phyloP scores from a whole-genome alignment of 1,140 invertebrate genomes.

The Pemphigus obesinymphae region DNA sequence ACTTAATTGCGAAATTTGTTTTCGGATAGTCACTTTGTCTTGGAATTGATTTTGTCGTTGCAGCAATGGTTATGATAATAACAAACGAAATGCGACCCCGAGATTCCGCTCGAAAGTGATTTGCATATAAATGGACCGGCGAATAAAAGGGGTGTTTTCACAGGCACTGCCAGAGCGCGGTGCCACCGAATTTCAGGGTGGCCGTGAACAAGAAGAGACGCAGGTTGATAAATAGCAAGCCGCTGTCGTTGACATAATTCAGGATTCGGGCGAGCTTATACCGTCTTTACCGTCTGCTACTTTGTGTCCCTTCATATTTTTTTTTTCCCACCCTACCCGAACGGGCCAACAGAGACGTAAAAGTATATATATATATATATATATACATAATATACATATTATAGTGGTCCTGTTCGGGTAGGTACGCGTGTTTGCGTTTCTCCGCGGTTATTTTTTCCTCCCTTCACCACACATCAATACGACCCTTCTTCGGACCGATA shows the following conservation, averaged over 20 bases:
- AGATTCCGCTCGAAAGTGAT: background rate
- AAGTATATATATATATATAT: too few species aligned
- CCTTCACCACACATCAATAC: too few species aligned
- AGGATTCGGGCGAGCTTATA: conserved; percentile 34
- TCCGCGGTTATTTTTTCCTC: background rate
- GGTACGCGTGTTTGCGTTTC: conserved; percentile 4
- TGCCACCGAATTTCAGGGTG: conserved; percentile 12
- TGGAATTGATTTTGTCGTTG: conserved; percentile 5
- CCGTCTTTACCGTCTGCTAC: conserved; percentile 30
- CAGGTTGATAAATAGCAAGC: conserved; percentile 30
- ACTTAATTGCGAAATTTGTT: conserved; percentile 3
- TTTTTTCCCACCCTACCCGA: background rate
- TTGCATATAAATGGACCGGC: conserved; percentile 36
- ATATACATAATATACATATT: too few species aligned
- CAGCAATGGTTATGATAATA: conserved; percentile 23
- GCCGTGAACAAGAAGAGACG: background rate
- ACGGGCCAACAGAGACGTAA: background rate
- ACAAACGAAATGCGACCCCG: conserved; percentile 16
- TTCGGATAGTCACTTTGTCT: background rate
- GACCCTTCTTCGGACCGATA: background rate
- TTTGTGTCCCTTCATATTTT: conserved; percentile 31
- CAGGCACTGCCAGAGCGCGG: background rate
- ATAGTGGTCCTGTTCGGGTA: background rate
- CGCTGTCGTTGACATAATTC: conserved; percentile 39
- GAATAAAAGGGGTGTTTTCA: conserved; percentile 37